phyloP scores from a whole-genome alignment of 2,888 invertebrate species.

The Anticlea derivata region DNA sequence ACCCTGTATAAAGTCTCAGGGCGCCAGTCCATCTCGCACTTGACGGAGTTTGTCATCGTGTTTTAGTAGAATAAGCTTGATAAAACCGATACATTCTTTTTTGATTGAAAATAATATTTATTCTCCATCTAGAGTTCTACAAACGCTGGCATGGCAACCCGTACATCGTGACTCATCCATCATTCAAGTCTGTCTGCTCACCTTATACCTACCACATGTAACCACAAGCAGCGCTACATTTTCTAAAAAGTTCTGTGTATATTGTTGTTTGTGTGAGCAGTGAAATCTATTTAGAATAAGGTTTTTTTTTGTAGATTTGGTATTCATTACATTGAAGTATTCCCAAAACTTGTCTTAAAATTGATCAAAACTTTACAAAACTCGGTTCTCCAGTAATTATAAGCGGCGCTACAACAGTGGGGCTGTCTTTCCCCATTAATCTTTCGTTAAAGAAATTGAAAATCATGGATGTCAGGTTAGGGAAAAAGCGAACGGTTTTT shows the following conservation, averaged over 20 bases:
- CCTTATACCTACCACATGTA: slow-evolving; percentile 2
- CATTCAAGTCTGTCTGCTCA: slow-evolving; percentile 10
- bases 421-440: slow-evolving; percentile 61
- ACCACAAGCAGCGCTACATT: slow-evolving; percentile 2
- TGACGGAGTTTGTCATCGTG: too few relatives aligned
- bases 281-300: slow-evolving; percentile 1
- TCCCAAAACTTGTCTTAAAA: too few relatives aligned
- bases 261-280: background rate
- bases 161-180: slow-evolving; percentile 6
- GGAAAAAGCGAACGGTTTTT: slow-evolving; percentile 56
- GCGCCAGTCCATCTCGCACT: too few relatives aligned
- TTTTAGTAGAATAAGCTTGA: too few relatives aligned
- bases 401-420: slow-evolving; percentile 38
- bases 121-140: background rate
- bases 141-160: background rate
- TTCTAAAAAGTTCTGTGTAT: background rate
- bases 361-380: slow-evolving; percentile 16
- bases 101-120: too few relatives aligned
- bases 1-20: too few relatives aligned
- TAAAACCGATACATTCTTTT: too few relatives aligned
- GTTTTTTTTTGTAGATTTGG: too few relatives aligned
- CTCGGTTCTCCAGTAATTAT: slow-evolving; percentile 37
- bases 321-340: too few relatives aligned
- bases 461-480: slow-evolving; percentile 61
- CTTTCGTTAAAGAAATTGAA: slow-evolving; percentile 65